Conservation (phyloP, 35 echinoderm and acorn worm species). For the Heliocidaris erythrogramma region DNA sequence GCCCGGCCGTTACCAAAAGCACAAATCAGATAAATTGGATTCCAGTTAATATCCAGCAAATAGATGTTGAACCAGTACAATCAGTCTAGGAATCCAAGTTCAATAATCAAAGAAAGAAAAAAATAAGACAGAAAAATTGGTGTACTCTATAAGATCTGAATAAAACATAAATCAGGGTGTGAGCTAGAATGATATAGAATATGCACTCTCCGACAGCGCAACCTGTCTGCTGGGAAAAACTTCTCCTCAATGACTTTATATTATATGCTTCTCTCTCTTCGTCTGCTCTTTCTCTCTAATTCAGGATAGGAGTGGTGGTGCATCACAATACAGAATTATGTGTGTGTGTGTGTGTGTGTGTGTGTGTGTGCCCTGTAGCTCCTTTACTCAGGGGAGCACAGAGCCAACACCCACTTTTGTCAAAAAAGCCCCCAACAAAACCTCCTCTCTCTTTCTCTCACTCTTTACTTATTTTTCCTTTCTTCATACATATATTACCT, state of each 20-base stretch:
- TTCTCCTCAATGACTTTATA: background rate
- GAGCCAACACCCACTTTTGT: background rate
- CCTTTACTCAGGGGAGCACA: background rate
- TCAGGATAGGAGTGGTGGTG: background rate
- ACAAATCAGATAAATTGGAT: background rate
- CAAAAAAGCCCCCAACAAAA: no score
- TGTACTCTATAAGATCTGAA: background rate
- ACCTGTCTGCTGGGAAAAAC: slow-evolving; percentile 1
- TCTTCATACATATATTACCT: background rate
- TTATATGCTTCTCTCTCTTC: background rate
- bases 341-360: background rate
- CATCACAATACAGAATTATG: background rate
- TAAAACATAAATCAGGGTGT: background rate
- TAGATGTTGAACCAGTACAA: background rate
- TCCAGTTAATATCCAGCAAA: background rate
- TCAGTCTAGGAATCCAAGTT: background rate
- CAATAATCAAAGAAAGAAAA: background rate
- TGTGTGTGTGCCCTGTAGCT: background rate
- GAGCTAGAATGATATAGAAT: background rate
- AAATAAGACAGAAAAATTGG: background rate
- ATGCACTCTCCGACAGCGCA: background rate
- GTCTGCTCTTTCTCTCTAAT: background rate
- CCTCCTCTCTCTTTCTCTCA: background rate
- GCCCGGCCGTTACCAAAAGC: background rate
- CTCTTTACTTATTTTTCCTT: no score